Evolutionary conservation across 2,113 vertebrate species (phyloP), one percentile per base, ranked within the genome.

Genomic region (Otis tarda): DNA sequence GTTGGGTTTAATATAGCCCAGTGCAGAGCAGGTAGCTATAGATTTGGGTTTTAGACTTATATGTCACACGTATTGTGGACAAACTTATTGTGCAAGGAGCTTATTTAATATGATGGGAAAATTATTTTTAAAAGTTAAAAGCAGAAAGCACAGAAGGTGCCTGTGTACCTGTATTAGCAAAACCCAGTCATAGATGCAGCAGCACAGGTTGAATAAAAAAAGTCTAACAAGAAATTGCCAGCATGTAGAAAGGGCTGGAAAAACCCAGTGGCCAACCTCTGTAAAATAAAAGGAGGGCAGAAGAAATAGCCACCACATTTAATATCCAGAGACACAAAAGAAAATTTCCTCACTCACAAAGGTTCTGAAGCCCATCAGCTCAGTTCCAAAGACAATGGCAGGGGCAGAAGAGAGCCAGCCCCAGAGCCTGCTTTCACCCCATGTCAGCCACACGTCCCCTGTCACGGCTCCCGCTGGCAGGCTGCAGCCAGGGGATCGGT

Each of bases 391-490:
- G 1, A 2, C 61, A 23, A 27, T 9, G 30, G 3, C 2, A 0
- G 12, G 10, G 25, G 24, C 23, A 86, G 39, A 60, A 41, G 6
- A 55, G 5, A 67, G 12, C 10, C 12, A 4, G 19, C 12, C n/a
- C 17, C 37, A 60, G 16, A 14, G 3, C 4, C 15, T 35, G 30
- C 21, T 55, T 43, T 61, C 1, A 2, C 20, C 17, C 33, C 57
- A 3, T 9, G 6, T 7, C 6, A 3, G 13, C 14, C 43, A 15
- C 9, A 6, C 0, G 1, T 19, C 9, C 37, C 37, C 47, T 57
- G 31, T 4, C 31, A n/a, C 43, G 83, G 28, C 28, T 64, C 18
- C 49, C 0, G 0, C 20, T 35, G 1, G 5, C 18, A 43, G 59
- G 13, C 14, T 9, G 4, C 45, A 37, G 23, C 5, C 1, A 1